A percentile compares a stretch with the other conserved stretches of the same genome.
Conservation (phyloP, 2,888 invertebrate species). For the Galerucella pusilla region DNA sequence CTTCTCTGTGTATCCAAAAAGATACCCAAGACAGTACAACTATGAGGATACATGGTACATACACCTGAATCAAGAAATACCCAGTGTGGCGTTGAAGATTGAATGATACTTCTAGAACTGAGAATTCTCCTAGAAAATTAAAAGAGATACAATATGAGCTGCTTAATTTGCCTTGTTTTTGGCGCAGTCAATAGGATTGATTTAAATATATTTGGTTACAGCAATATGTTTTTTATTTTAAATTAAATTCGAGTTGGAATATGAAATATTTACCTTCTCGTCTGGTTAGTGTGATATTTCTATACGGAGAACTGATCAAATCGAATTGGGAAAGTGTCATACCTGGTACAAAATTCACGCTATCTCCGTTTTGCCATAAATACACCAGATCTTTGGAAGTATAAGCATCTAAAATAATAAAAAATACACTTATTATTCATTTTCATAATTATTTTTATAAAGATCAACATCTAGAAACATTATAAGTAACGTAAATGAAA, state of each 20-base stretch:
- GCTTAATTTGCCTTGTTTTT: no score
- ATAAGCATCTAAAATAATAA: slow-evolving; percentile 79
- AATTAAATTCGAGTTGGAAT: neutral
- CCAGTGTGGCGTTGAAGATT: slow-evolving; percentile 92
- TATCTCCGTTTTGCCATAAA: slow-evolving; percentile 85
- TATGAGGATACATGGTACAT: slow-evolving; percentile 93
- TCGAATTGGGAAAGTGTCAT: slow-evolving; percentile 96
- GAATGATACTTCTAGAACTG: slow-evolving; percentile 92
- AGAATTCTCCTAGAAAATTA: slow-evolving; percentile 80
- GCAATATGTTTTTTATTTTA: no score
- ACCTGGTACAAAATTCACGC: slow-evolving; percentile 88
- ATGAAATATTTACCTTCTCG: slow-evolving; percentile 73
- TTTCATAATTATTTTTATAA: no score
- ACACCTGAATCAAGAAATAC: slow-evolving; percentile 95
- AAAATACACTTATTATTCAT: slow-evolving; percentile 5
- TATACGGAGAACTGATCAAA: slow-evolving; percentile 85
- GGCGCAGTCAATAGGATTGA: neutral
- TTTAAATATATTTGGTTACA: neutral
- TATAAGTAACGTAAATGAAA: no score
- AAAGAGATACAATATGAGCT: no score
- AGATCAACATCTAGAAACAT: no score
- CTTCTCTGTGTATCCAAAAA: slow-evolving; percentile 97
- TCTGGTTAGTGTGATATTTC: slow-evolving; percentile 83
- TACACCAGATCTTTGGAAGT: slow-evolving; percentile 87
- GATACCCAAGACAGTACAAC: slow-evolving; percentile 97